Conservation (phyloP, 1,140 invertebrate genomes). For the Anadara kagoshimensis region DNA sequence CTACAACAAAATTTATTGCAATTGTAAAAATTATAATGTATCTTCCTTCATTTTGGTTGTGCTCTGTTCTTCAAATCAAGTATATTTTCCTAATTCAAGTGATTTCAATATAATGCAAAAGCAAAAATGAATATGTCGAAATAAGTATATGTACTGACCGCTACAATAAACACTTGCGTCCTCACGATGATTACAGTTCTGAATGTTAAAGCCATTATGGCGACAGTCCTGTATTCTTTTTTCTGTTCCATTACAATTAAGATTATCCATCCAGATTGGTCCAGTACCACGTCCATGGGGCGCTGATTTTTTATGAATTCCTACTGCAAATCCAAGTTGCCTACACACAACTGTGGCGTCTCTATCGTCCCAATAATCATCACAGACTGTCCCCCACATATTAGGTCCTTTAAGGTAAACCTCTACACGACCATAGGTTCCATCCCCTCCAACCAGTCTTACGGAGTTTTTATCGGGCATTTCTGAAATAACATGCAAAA, state of each 20-base stretch:
- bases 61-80: too few relatives aligned
- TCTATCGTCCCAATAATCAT: constrained; percentile 59
- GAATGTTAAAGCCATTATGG: constrained; percentile 84
- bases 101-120: too few relatives aligned
- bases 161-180: constrained; percentile 71
- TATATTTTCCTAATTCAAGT: too few relatives aligned
- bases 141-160: constrained; percentile 28
- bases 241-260: constrained; percentile 83
- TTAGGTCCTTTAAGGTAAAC: constrained; percentile 51
- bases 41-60: too few relatives aligned
- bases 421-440: constrained; percentile 50
- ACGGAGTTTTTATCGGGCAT: constrained; percentile 40
- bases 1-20: too few relatives aligned
- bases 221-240: constrained; percentile 80
- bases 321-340: constrained; percentile 54
- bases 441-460: constrained; percentile 35
- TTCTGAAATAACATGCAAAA: too few relatives aligned
- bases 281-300: constrained; percentile 52
- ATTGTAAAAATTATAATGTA: too few relatives aligned
- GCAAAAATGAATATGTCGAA: too few relatives aligned
- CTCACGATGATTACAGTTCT: constrained; percentile 82
- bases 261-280: constrained; percentile 81
- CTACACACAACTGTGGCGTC: constrained; percentile 64
- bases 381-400: constrained; percentile 66
- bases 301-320: constrained; percentile 33